These are phyloP conservation scores for Emydoidea blandingii DNA, from an alignment of 2,797 vertebrate genomes.

Conservation along the genomic window DNA sequence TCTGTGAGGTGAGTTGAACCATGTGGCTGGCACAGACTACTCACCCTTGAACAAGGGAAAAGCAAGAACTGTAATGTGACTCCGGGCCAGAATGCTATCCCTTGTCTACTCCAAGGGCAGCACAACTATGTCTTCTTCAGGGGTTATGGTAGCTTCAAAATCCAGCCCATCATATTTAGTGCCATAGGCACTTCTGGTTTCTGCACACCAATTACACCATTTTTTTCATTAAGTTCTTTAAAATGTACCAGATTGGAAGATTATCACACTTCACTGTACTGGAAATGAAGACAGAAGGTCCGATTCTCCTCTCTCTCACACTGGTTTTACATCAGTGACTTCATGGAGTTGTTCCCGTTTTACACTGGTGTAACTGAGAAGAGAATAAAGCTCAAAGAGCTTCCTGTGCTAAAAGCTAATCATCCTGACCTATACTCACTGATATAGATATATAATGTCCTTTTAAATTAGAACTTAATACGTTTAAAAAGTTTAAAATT, in stretches of 20 bases:
- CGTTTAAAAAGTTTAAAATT: slow-evolving; percentile 76
- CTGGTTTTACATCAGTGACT: neutral
- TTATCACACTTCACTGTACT: rapidly evolving
- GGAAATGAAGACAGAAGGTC: neutral
- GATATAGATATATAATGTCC: slow-evolving; percentile 45
- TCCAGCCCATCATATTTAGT: neutral
- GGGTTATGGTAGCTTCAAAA: neutral
- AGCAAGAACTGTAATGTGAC: neutral
- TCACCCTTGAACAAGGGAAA: neutral
- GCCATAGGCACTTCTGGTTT: neutral
- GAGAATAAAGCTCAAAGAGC: slow-evolving; percentile 39
- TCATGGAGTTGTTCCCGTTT: neutral
- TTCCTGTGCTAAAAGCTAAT: slow-evolving; percentile 57
- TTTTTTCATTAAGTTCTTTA: neutral
- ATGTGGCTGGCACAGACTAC: neutral
- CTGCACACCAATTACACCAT: rapidly evolving
- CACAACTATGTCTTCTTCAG: neutral
- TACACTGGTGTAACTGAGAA: slow-evolving; percentile 33
- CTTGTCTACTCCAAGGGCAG: too few relatives aligned
- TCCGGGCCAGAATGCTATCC: neutral
- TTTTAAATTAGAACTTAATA: slow-evolving; percentile 71
- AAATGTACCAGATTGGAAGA: neutral
- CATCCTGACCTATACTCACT: slow-evolving; percentile 57
- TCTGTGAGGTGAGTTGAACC: neutral
- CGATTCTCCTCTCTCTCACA: neutral